Evolutionary conservation across 2,888 invertebrate species (phyloP).

Genomic region (Brenthis ino): DNA sequence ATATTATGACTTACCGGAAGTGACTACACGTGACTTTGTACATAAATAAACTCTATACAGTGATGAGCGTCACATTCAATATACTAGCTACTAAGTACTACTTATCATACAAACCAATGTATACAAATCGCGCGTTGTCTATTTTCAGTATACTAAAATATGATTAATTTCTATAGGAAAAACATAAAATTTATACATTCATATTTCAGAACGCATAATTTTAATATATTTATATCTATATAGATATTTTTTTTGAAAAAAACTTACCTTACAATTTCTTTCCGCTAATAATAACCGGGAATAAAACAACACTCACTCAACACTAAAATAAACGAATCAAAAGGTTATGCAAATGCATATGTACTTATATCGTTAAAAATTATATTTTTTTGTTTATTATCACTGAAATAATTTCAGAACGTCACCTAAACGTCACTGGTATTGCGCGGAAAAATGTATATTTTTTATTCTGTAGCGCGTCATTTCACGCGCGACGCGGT

Average conservation of each 20-base stretch:
- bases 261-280: constrained; percentile 11
- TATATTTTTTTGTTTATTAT: constrained; percentile 3
- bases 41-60: constrained; percentile 5
- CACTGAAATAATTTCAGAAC: constrained; percentile 21
- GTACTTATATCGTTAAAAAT: not conserved
- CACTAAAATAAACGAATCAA: not conserved
- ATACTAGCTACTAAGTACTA: not conserved
- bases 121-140: too few relatives aligned
- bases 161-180: too few relatives aligned
- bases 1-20: constrained; percentile 18
- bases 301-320: constrained; percentile 4
- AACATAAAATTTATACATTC: too few relatives aligned
- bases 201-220: too few relatives aligned
- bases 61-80: constrained; percentile 1
- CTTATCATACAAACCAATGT: not conserved
- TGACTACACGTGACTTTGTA: constrained; percentile 16
- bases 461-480: constrained; percentile 34
- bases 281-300: not conserved
- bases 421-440: constrained; percentile 32
- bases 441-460: constrained; percentile 37
- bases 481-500: constrained; percentile 49
- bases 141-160: too few relatives aligned
- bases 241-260: too few relatives aligned
- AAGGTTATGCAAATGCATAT: not conserved
- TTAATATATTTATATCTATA: too few relatives aligned